Evolutionary conservation across 2,797 vertebrate species (phyloP).

Genomic region (Mus caroli): DNA sequence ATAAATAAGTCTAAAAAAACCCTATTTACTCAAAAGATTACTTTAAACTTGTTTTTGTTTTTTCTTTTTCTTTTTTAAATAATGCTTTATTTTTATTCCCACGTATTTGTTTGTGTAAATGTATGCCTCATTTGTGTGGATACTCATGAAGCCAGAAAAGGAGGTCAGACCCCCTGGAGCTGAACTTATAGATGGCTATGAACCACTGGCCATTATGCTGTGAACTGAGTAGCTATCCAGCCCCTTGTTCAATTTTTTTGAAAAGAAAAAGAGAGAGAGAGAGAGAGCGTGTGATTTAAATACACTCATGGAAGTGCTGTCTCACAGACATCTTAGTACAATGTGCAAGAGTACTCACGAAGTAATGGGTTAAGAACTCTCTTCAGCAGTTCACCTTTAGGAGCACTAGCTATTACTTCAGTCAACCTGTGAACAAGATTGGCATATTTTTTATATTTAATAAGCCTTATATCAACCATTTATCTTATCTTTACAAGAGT

Average conservation of each 20-base stretch:
- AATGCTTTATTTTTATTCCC: not conserved
- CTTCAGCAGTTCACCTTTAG: conserved; percentile 95
- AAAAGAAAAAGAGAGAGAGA: not conserved
- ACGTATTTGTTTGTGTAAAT: not conserved
- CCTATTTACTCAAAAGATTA: conserved; percentile 3
- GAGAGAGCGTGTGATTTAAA: not conserved
- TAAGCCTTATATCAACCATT: conserved; percentile 28
- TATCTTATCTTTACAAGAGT: conserved; percentile 30
- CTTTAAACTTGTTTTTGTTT: conserved; percentile 62
- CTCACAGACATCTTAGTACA: conserved; percentile 10
- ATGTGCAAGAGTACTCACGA: conserved; percentile 90
- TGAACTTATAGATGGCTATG: not conserved
- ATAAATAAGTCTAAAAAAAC: too few species aligned
- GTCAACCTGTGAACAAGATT: conserved; percentile 90
- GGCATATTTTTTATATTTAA: conserved; percentile 49
- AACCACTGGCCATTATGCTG: not conserved
- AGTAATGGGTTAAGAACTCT: conserved; percentile 96
- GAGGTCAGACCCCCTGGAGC: not conserved
- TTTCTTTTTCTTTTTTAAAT: not conserved
- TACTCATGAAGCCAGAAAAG: not conserved
- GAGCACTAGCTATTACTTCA: conserved; percentile 92
- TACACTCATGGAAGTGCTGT: conserved; percentile 32
- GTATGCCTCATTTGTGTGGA: not conserved
- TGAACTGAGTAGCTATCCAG: not conserved
- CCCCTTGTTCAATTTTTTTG: conserved; percentile 28